A percentile compares a stretch with the other conserved stretches of the same genome.
These are phyloP conservation scores for Macrosiphum euphorbiae DNA, from an alignment of 2,888 invertebrate genomes.

Conservation along the genomic window DNA sequence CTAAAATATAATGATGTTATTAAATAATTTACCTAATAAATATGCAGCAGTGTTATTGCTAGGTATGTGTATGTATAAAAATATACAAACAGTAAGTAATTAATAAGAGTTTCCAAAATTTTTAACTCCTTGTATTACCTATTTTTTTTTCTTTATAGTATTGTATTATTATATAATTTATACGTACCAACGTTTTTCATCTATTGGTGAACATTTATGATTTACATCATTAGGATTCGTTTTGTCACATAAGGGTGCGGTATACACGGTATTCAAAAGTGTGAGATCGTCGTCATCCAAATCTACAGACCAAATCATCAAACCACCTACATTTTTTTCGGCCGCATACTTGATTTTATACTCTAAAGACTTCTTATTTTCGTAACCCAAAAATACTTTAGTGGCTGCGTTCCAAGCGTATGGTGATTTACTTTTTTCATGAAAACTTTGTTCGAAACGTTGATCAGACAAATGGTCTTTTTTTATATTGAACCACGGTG, in stretches of 20 bases:
- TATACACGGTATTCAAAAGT: slow-evolving; percentile 60
- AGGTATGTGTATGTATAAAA: too few species aligned
- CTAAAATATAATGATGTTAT: too few species aligned
- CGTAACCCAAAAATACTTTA: slow-evolving; percentile 65
- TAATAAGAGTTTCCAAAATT: too few species aligned
- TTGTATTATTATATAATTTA: too few species aligned
- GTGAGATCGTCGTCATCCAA: slow-evolving; percentile 65
- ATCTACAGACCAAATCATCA: slow-evolving; percentile 66
- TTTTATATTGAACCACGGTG: slow-evolving; percentile 64
- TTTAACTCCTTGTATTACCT: too few species aligned
- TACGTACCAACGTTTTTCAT: slow-evolving; percentile 65
- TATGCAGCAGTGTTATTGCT: too few species aligned
- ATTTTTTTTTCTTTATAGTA: too few species aligned
- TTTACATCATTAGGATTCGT: slow-evolving; percentile 63
- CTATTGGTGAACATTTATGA: slow-evolving; percentile 66
- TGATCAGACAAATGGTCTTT: slow-evolving; percentile 62
- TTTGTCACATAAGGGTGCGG: slow-evolving; percentile 60
- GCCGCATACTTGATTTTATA: slow-evolving; percentile 65
- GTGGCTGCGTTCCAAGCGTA: slow-evolving; percentile 65
- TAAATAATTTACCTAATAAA: too few species aligned
- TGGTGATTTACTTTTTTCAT: slow-evolving; percentile 64
- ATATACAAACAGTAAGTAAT: too few species aligned
- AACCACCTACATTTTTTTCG: slow-evolving; percentile 66
- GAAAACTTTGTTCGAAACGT: slow-evolving; percentile 59
- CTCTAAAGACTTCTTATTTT: slow-evolving; percentile 63